Evolutionary conservation across 2,113 vertebrate species (phyloP), one percentile per base, ranked within the genome.

Genomic region (Petaurus breviceps): DNA sequence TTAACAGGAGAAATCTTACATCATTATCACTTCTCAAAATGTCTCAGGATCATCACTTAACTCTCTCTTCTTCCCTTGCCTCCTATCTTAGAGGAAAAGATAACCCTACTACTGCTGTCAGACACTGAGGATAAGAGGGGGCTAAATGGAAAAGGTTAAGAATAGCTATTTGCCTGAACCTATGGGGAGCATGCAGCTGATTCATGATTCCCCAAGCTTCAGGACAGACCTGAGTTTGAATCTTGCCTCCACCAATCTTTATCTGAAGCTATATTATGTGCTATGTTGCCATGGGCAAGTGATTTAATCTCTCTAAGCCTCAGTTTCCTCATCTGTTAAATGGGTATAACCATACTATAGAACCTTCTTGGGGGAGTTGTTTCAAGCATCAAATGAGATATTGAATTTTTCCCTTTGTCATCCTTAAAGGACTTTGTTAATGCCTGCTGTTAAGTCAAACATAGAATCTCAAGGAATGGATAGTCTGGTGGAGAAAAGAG

Each of bases 391-490:
- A 43, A 43, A 43, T 84, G n/a, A 84, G 68, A 43, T 84, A 22
- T 43, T 43, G n/a, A 43, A 84, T 84, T 43, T 84, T n/a, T 43
- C 68, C 19, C 19, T 84, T 84, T 84, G n/a, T 43, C 37, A 43
- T 8, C n/a, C n/a, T 84, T 43, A 84, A 43, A 43, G 68, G 68
- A 43, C 19, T 84, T 43, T 84, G n/a, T 84, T 23, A 22, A 23
- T 43, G 19, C 19, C 68, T 84, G 6, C n/a, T 84, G 6, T 43
- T 84, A 84, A 43, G 6, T 22, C n/a, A 84, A 84, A 23, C 16
- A 43, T 43, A 43, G 8, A 43, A 19, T 43, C n/a, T 43, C n/a
- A 84, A 97, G 93, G 95, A 77, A 96, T 97, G 97, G 96, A 96
- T 55, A 96, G 95, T 98, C 97, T 96, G 93, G 16, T 84, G 68